phyloP scores from a whole-genome alignment of 2,888 invertebrate genomes.

The Himalopsyche kuldschensis region DNA sequence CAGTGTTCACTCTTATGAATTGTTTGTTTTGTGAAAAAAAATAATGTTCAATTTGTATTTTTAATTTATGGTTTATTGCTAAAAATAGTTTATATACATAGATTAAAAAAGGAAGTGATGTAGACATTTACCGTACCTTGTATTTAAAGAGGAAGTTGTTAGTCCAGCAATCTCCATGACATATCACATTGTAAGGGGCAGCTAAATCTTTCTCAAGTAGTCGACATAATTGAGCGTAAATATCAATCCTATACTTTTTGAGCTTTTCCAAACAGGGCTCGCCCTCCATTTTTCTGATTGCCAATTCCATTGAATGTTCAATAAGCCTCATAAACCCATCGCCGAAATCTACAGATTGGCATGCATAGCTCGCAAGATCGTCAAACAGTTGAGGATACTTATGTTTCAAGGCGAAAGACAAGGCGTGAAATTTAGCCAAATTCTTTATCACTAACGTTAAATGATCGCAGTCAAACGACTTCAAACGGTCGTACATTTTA shows the following conservation, averaged over 20 bases:
- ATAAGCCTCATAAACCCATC: background rate
- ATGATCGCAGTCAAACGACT: conserved; percentile 28
- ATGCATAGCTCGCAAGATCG: background rate
- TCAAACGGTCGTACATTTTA: conserved; percentile 20
- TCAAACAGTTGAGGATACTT: conserved; percentile 5
- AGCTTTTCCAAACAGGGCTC: background rate
- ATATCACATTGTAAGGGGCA: conserved; percentile 16
- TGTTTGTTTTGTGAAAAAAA: too few species aligned
- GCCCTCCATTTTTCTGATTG: conserved; percentile 6
- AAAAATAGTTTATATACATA: background rate
- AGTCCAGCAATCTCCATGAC: conserved; percentile 34
- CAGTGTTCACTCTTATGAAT: too few species aligned
- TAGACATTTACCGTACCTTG: conserved; percentile 4
- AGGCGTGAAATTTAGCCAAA: conserved; percentile 18
- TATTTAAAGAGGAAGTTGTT: conserved; percentile 36
- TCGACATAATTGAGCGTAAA: background rate
- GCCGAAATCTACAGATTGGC: background rate
- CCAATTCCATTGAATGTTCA: background rate
- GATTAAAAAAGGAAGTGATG: too few species aligned
- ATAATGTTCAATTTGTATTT: too few species aligned
- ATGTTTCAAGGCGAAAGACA: conserved; percentile 24
- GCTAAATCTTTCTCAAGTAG: background rate
- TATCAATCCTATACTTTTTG: background rate
- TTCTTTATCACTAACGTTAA: conserved; percentile 8
- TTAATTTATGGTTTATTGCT: too few species aligned